Evolutionary conservation across 2,888 invertebrate genomes (phyloP), one percentile per base, ranked within the genome.

Genomic region (Oithona nana): DNA sequence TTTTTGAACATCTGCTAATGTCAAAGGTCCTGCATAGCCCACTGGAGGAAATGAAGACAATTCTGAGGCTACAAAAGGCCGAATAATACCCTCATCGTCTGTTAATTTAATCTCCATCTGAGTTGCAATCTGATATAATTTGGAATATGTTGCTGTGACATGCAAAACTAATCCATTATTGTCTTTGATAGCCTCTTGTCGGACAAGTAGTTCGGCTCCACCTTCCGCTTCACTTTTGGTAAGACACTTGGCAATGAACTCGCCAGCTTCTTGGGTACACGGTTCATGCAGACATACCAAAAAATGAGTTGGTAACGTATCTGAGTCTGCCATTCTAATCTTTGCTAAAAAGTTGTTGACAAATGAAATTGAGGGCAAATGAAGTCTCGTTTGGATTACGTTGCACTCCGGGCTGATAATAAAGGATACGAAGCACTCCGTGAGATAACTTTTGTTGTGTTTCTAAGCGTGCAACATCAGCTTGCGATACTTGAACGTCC

Each of bases 41-140:
- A 69, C 67, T 57, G 71, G 62, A 28, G 54, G 63, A 61, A 61
- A 66, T 8, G 61, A 69, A 51, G 69, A 61, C 60, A 69, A 66
- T 65, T 69, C 69, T 63, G 70, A 68, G 48, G 71, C 71, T 72
- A 69, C 30, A 68, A 68, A 26, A 54, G 16, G 39, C 26, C 24
- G 24, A 20, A 51, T 65, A 24, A 64, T 39, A 24, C 29, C 54
- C 8, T 16, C 24, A 28, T 28, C 4, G 29, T 63, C 57, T 13
- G 49, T 29, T 24, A 31, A 31, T 28, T 61, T 64, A 28, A 54
- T 29, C 8, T 39, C 50, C 55, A 48, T 51, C 49, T 49, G 13
- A 31, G 52, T 31, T 24, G 56, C 54, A 22, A 57, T 22, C n/a
- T 29, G 20, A n/a, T 20, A 28, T 11, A 57, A 2, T 61, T 22